These are phyloP conservation scores for Parus major DNA, from an alignment of 2,113 vertebrate genomes.

Conservation along the genomic window DNA sequence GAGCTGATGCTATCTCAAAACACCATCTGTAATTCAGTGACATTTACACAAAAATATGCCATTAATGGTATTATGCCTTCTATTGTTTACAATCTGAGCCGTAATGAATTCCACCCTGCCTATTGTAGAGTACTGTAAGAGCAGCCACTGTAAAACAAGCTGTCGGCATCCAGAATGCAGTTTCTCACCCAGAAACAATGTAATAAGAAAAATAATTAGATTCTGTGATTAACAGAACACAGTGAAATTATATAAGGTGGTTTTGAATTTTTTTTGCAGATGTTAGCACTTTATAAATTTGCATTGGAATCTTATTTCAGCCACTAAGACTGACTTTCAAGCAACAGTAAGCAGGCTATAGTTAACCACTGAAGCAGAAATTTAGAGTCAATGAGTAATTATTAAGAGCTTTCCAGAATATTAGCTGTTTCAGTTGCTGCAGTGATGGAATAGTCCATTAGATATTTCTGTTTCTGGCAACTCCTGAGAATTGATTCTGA, in stretches of 20 bases:
- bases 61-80: conserved; percentile 7
- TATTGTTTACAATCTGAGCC: conserved; percentile 39
- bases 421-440: conserved; percentile 77
- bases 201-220: conserved; percentile 71
- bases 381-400: conserved; percentile 82
- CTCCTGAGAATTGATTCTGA: conserved; percentile 82
- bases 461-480: conserved; percentile 78
- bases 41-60: conserved; percentile 18
- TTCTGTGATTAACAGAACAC: conserved; percentile 67
- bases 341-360: conserved; percentile 69
- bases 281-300: conserved; percentile 60
- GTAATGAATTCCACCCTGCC: conserved; percentile 53
- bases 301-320: conserved; percentile 53
- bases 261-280: conserved; percentile 43
- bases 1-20: not conserved
- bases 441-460: conserved; percentile 85
- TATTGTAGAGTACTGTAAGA: conserved; percentile 37
- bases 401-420: conserved; percentile 83
- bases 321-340: conserved; percentile 73
- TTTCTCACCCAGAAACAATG: conserved; percentile 68
- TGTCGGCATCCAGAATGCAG: conserved; percentile 36
- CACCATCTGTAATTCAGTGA: conserved; percentile 5
- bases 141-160: conserved; percentile 63
- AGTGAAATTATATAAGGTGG: conserved; percentile 52
- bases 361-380: conserved; percentile 77